Evolutionary conservation across 2,113 vertebrate species (phyloP).

Genomic region (human): GRCh38 chr1:119624001-119624500

Average conservation of each 20-base stretch:
- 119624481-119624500: background rate
- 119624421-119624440: background rate
- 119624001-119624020: conserved; percentile 6
- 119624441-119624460: background rate
- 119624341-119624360: background rate
- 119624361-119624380: background rate
- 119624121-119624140: background rate
- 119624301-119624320: background rate
- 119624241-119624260: background rate
- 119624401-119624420: background rate
- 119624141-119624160: background rate
- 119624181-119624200: background rate
- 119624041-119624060: background rate
- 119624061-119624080: background rate
- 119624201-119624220: accelerated
- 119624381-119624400: background rate
- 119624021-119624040: conserved; percentile 17
- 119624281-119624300: background rate
- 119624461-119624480: background rate
- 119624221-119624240: background rate
- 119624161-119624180: background rate
- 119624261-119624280: background rate
- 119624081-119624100: background rate
- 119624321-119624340: background rate
- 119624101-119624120: conserved; percentile 58